Conservation (phyloP, 2,888 invertebrate species). For the Poecilus cupreus region DNA sequence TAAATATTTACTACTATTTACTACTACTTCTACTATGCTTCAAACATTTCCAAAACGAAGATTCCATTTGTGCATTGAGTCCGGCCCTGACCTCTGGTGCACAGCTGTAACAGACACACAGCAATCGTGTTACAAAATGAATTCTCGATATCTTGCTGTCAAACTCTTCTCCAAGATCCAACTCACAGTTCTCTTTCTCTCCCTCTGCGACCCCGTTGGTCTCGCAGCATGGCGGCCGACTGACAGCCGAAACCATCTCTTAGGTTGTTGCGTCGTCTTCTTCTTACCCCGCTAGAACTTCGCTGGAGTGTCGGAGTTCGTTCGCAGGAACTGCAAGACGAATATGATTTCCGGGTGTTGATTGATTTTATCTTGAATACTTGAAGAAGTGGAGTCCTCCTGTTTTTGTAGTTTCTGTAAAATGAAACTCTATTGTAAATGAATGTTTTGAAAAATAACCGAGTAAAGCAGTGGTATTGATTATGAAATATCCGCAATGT, state of each 20-base stretch:
- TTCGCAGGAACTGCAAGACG: neutral
- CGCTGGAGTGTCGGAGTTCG: neutral
- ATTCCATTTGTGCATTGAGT: conserved; percentile 9
- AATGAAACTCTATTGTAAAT: too few relatives aligned
- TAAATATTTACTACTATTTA: too few relatives aligned
- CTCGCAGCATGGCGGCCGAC: neutral
- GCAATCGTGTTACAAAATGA: conserved; percentile 52
- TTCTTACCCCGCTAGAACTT: neutral
- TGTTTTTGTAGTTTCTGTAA: too few relatives aligned
- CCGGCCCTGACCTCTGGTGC: neutral
- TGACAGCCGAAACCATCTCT: neutral
- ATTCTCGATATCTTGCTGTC: conserved; percentile 53
- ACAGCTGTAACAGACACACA: conserved; percentile 52
- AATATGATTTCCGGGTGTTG: neutral
- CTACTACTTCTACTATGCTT: too few relatives aligned
- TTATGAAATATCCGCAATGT: too few relatives aligned
- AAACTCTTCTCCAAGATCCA: conserved; percentile 11
- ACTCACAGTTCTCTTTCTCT: neutral
- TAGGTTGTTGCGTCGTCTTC: neutral
- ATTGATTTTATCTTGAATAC: neutral
- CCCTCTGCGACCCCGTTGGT: neutral
- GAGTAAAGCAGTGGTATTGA: too few relatives aligned
- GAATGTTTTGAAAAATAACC: too few relatives aligned
- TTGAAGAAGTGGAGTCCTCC: too few relatives aligned
- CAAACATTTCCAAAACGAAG: neutral